A percentile compares a stretch with the other conserved stretches of the same genome.
Evolutionary conservation across 2,113 vertebrate genomes (phyloP).

Genomic region (Dasypus novemcinctus): DNA sequence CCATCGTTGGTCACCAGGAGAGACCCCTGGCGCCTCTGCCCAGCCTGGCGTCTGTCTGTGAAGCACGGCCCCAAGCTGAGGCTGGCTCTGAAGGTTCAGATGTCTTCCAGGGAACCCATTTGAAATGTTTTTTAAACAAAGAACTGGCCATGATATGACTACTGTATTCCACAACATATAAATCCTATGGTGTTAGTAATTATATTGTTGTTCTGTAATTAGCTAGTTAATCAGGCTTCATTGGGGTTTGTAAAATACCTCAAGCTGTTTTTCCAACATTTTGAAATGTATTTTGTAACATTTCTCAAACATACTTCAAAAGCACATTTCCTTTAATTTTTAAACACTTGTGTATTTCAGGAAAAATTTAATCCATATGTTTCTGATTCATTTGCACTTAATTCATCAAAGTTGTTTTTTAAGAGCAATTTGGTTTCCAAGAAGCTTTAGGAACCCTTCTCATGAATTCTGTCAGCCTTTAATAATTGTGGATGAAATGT

Average conservation of each 20-base stretch:
- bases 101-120: not conserved
- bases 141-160: conserved; percentile 8
- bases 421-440: conserved; percentile 59
- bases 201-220: conserved; percentile 27
- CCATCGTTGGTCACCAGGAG: not conserved
- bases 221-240: not conserved
- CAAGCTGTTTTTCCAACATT: conserved; percentile 60
- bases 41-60: rapidly evolving
- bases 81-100: no score
- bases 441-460: conserved; percentile 25
- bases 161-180: conserved; percentile 44
- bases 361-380: conserved; percentile 58
- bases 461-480: conserved; percentile 29
- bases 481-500: conserved; percentile 15
- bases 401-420: conserved; percentile 62
- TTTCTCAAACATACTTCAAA: conserved; percentile 55
- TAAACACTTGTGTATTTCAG: conserved; percentile 62
- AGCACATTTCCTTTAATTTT: conserved; percentile 61
- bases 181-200: conserved; percentile 20
- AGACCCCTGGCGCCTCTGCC: not conserved
- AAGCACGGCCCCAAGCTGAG: not conserved
- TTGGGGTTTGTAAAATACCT: conserved; percentile 49
- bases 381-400: conserved; percentile 55
- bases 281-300: conserved; percentile 64
- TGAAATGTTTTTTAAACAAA: conserved; percentile 57